phyloP scores from a whole-genome alignment of 2,113 vertebrate species.

The Aix galericulata region DNA sequence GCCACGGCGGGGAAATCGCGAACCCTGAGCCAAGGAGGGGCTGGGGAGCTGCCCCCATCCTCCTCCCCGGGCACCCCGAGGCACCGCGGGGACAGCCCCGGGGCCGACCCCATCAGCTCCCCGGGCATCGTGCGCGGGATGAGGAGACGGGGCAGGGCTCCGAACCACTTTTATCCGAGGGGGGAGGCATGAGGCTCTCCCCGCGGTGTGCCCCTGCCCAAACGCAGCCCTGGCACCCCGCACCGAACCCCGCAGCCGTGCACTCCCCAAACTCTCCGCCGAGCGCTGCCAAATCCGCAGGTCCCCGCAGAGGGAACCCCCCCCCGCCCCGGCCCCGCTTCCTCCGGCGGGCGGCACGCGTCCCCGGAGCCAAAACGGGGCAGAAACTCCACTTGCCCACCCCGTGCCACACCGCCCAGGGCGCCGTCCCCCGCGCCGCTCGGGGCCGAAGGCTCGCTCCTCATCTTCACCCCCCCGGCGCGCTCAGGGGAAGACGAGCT shows the following conservation, averaged over 20 bases:
- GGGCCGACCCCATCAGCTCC: background rate
- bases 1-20: rapidly evolving
- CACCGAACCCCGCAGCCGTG: background rate
- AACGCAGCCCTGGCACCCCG: too few relatives aligned
- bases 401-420: rapidly evolving
- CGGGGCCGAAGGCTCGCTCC: background rate
- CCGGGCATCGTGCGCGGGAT: rapidly evolving
- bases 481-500: constrained; percentile 2
- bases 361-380: background rate
- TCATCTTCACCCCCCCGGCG: background rate
- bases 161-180: background rate
- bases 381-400: background rate
- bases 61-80: background rate
- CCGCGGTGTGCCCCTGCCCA: rapidly evolving
- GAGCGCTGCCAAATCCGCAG: background rate
- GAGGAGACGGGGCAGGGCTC: background rate
- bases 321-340: background rate
- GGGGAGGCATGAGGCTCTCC: rapidly evolving
- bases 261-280: background rate
- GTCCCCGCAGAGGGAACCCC: background rate
- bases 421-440: background rate
- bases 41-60: background rate
- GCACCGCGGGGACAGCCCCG: background rate
- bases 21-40: background rate
- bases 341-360: background rate